Base-by-base conservation (phyloP, 1,140 invertebrate species). In the Bombus polaris region DNA sequence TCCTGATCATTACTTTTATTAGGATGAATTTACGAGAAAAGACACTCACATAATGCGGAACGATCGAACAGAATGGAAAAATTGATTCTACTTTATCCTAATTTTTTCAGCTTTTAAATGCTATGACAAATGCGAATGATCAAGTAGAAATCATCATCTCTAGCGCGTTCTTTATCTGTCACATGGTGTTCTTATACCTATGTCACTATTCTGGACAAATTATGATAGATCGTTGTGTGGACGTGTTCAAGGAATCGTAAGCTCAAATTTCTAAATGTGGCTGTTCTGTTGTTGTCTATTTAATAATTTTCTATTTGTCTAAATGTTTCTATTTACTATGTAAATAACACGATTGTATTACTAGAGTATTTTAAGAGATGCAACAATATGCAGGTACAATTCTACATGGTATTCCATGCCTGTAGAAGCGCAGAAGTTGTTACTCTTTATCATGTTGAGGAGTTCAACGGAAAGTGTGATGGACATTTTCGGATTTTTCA, bases 341-440 rank as follows among this genome's bases (percentile, higher is more conserved):
- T 9, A 62, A 12, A 0, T 62, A 12, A n/a, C 3, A 28, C 47
- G 1, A 47, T 18, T 18, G 0, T 28, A n/a, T 0, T 62, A 22
- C 1, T n/a, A 28, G 28, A 0, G 12, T 62, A 3, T n/a, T 0
- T n/a, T 62, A 62, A 3, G 6, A 3, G 6, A 35, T 25, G 10
- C 0, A n/a, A 32, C 10, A 37, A 32, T 15, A 44, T 39, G 3
- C 39, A 87, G 85, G 74, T 87, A 71, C 22, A 68, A 66, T 32
- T 39, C 83, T n/a, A 68, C n/a, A 0, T 87, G 85, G 85, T 85
- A 87, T 3, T 10, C 42, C 28, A 59, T 47, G 44, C 44, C 44
- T 47, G 4, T 47, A 47, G 0, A 47, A 18, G 44, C 44, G 0
- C 44, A 47, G 44, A 15, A 47, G 1, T 44, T 39, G 0, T 65